Evolutionary conservation across 23 tunicate genomes (phyloP), one percentile per base, ranked within the genome.

Genomic region (Halocynthia roretzi): DNA sequence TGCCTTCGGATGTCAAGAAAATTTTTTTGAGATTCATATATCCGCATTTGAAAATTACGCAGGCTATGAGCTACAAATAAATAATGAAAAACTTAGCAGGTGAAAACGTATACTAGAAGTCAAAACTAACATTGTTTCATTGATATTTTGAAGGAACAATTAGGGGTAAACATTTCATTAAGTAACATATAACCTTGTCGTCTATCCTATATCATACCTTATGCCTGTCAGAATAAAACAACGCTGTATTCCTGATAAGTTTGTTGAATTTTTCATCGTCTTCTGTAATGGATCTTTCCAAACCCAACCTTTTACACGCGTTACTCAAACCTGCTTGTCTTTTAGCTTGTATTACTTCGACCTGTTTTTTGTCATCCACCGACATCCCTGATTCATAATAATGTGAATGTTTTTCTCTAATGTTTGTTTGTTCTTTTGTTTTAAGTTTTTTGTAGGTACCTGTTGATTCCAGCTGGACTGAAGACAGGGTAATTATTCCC

Each of bases 21-120:
- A 65, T 6, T 2, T 6, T 65, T 2, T 65, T 65, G 19, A 65
- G 31, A 15, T 15, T 65, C 31, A 6, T 65, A 15, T 6, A 5
- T 65, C 70, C 70, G 31, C 22, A 40, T 65, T 65, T 65, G 2
- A 48, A 48, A 8, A 65, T 5, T 40, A 65, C 48, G 31, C 70
- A 65, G n/a, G 70, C 70, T 9, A 65, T 40, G 10, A 65, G 70
- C 70, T n/a, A n/a, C n/a, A n/a, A n/a, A n/a, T n/a, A n/a, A n/a
- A n/a, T n/a, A n/a, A n/a, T n/a, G n/a, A n/a, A n/a, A 14, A 14
- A 58, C 63, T 58, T 2, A 58, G 63, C 15, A 58, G 15, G 17
- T 58, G 2, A 58, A 15, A 58, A n/a, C 15, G 17, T 58, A 58
- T n/a, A 58, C 15, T 2, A 58, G 63, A 58, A n/a, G 63, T 14